Conservation (phyloP, 2,797 vertebrate species). For the Lithobates sylvaticus region DNA sequence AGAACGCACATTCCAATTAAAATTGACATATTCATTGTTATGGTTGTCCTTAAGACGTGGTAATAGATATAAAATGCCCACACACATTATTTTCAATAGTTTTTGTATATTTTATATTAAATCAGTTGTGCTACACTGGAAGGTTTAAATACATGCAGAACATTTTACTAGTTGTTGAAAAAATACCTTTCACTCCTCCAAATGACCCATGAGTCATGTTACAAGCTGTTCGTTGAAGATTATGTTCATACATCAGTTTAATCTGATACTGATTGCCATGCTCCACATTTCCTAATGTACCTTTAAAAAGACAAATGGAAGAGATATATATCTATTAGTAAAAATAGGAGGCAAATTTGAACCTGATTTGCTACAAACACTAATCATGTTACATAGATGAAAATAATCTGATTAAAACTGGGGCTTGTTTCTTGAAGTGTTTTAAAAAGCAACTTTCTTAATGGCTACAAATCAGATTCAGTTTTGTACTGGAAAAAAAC, state of each 20-base stretch:
- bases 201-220: slow-evolving; percentile 95
- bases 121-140: neutral
- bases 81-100: neutral
- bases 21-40: no score
- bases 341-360: neutral
- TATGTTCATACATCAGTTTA: slow-evolving; percentile 93
- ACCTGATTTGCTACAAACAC: no score
- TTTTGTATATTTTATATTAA: neutral
- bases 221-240: slow-evolving; percentile 92
- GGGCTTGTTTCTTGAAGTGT: no score
- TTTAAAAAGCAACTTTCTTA: no score
- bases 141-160: neutral
- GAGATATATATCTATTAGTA: neutral
- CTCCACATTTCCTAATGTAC: slow-evolving; percentile 90
- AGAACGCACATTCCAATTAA: no score
- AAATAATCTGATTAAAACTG: neutral
- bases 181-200: slow-evolving; percentile 91
- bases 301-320: slow-evolving; percentile 69
- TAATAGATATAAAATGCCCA: neutral
- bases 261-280: slow-evolving; percentile 96
- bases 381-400: no score
- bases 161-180: neutral
- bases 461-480: no score
- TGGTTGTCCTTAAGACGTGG: neutral
- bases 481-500: no score